Evolutionary conservation across 2,113 vertebrate genomes (phyloP).

Genomic region (Dicerorhinus sumatrensis): DNA sequence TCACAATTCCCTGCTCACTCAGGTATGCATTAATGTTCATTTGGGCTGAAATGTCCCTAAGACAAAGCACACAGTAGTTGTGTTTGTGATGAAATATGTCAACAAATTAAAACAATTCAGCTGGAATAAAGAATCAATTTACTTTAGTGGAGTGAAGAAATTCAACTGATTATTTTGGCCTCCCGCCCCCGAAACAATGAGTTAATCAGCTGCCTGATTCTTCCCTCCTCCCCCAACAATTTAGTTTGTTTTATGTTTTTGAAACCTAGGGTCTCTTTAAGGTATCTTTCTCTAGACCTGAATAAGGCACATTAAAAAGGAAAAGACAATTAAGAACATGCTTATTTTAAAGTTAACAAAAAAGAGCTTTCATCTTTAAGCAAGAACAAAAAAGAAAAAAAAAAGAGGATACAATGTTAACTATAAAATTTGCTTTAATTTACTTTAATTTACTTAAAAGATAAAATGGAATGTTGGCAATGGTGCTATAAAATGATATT

Average conservation of each 20-base stretch:
- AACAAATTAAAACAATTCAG: background rate
- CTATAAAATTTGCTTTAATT: background rate
- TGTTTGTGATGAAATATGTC: background rate
- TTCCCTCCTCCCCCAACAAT: background rate
- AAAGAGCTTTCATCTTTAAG: background rate
- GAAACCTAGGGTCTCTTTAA: background rate
- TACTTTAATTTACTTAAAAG: background rate
- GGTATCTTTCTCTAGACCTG: background rate
- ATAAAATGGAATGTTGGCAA: background rate
- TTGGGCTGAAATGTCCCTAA: background rate
- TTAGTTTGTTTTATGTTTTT: background rate
- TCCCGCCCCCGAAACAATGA: background rate
- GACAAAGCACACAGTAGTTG: background rate
- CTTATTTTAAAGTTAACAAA: constrained; percentile 7
- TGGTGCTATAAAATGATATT: background rate
- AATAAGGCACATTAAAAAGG: background rate
- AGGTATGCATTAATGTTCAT: background rate
- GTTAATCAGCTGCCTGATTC: background rate
- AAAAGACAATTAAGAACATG: background rate
- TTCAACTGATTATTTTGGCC: background rate
- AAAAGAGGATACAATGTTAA: background rate
- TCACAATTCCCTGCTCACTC: background rate
- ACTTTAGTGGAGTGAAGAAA: background rate
- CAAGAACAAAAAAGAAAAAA: background rate
- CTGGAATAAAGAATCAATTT: background rate